Base-by-base conservation (phyloP, 1,140 invertebrate genomes). In the Mercenaria mercenaria region DNA sequence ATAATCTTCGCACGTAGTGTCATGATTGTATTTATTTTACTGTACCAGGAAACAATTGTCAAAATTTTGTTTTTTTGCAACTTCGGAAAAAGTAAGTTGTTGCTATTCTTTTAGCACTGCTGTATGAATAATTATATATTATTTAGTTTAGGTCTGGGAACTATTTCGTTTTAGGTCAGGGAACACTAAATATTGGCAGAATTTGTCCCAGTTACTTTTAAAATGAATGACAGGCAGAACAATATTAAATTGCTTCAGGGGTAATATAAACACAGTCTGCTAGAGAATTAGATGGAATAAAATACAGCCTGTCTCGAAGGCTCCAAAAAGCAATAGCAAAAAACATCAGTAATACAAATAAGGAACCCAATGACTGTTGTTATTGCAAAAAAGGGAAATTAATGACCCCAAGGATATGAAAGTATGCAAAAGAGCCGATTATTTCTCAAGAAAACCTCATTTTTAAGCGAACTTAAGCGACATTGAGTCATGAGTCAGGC, bases 391-490 rank as follows among this genome's bases (percentile, higher is more conserved):
- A 72, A 39, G 67, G 67, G 67, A 72, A 72, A 72, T 72, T 72
- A 39, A 72, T 72, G 67, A 72, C 67, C 67, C 34, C 13, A 41
- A 72, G 67, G 67, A 72, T 72, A 72, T 10, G 4, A 72, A 72
- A 72, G 37, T 72, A 72, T 72, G 67, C 67, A 72, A 72, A 72
- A 72, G 59, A 72, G 67, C 37, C 20, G 67, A 72, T 72, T 72
- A 72, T 39, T 72, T 72, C 67, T 39, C 3, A 1, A 72, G 34
- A 72, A 72, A 72, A 41, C 37, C 67, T 72, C 32, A 39, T 23
- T 20, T 37, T 72, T 72, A 39, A 39, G 34, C 37, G 15, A 26
- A 39, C 67, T 72, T 72, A 32, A 39, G 67, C 23, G 67, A 72
- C 67, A 39, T 29, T 72, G 67, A 72, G 67, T 72, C 67, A 72